Evolutionary conservation across 2,797 vertebrate genomes (phyloP).

Genomic region (Xiphophorus birchmanni): DNA sequence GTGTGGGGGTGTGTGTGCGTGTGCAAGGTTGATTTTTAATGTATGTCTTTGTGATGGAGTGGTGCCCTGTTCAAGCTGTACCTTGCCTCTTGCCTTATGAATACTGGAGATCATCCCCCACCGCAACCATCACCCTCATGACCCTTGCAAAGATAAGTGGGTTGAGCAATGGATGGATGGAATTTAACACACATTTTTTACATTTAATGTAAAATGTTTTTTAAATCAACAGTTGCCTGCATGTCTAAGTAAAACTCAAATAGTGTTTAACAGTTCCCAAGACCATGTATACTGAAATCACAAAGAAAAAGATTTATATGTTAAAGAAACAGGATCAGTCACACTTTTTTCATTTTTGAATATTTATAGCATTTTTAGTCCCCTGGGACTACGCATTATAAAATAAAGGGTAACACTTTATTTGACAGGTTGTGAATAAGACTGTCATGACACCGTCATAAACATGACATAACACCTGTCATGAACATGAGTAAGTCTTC

Average conservation of each 20-base stretch:
- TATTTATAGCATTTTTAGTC: neutral
- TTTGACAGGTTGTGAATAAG: too few relatives aligned
- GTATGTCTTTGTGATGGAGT: too few relatives aligned
- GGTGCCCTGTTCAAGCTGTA: too few relatives aligned
- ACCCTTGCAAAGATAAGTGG: neutral
- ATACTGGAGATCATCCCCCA: neutral
- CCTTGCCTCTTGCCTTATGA: neutral
- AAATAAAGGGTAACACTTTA: too few relatives aligned
- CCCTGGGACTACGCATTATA: neutral
- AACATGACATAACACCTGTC: too few relatives aligned
- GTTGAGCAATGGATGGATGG: neutral
- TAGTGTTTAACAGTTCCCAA: neutral
- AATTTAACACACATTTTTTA: neutral
- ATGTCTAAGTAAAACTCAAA: neutral
- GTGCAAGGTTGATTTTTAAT: neutral
- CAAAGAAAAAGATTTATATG: neutral
- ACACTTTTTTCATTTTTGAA: constrained; percentile 1
- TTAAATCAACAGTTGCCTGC: neutral
- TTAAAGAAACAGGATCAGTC: constrained; percentile 2
- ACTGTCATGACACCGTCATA: too few relatives aligned
- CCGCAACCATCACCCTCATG: too few relatives aligned
- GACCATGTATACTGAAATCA: neutral
- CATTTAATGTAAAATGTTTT: neutral
- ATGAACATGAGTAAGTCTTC: too few relatives aligned
- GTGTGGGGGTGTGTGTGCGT: neutral